Percentiles rank a stretch among this genome's conserved stretches.
phyloP scores from a whole-genome alignment of 2,113 vertebrate genomes.

The Chitala chitala region DNA sequence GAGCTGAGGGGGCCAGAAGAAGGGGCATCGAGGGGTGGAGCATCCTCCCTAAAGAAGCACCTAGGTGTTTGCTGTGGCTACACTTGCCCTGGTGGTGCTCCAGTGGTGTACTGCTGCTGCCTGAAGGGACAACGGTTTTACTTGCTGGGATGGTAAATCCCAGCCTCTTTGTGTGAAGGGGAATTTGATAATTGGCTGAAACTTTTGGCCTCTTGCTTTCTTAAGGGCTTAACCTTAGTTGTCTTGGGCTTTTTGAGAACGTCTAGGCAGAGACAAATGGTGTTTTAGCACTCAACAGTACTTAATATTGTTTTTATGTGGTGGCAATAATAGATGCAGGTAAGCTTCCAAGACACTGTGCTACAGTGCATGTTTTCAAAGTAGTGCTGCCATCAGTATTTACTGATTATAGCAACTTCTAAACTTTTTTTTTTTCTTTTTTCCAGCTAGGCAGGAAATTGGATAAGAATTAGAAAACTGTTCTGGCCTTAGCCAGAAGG shows the following conservation, averaged over 20 bases:
- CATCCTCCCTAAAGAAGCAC: constrained; percentile 41
- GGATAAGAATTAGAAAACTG: too few relatives aligned
- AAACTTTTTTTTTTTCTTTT: too few relatives aligned
- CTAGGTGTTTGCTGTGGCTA: constrained; percentile 39
- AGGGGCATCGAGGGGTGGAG: constrained; percentile 44
- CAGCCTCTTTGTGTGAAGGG: neutral
- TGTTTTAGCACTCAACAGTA: neutral
- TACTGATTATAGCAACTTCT: neutral
- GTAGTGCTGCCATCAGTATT: neutral
- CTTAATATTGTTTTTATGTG: neutral
- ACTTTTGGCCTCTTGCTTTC: neutral
- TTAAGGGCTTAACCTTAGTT: neutral
- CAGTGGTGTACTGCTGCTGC: neutral
- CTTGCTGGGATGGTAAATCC: neutral
- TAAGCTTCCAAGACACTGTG: neutral
- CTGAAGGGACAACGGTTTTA: neutral
- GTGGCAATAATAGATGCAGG: neutral
- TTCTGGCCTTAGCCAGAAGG: too few relatives aligned
- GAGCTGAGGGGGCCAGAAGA: constrained; percentile 46
- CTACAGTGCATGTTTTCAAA: neutral
- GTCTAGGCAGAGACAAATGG: neutral
- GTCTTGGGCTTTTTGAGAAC: neutral
- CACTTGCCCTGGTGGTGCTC: constrained; percentile 26
- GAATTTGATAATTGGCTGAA: neutral
- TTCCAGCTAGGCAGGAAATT: too few relatives aligned